Base-by-base conservation (phyloP, 2,797 vertebrate species). In the Halcyon chelicuti region DNA sequence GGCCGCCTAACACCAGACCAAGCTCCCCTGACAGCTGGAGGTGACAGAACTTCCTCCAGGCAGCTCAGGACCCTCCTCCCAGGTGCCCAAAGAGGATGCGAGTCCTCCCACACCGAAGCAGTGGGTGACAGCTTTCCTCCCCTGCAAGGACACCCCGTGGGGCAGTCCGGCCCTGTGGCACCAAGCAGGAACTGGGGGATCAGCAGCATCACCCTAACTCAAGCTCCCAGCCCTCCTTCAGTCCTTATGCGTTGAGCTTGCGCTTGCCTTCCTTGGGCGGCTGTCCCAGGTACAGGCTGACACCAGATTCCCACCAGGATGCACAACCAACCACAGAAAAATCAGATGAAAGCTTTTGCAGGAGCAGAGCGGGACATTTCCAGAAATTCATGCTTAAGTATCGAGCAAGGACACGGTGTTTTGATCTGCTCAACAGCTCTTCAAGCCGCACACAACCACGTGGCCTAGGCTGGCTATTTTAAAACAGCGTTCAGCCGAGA, bases 211-310 rank as follows among this genome's bases (percentile, higher is more conserved):
- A 75, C 40, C 20, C 7, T 18, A 17, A 71, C 23, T 67, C 49
- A 74, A 58, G 17, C 29, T 46, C 29, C 23, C 2, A 1, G 28
- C 20, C 10, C 20, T 67, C 42, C 37, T 42, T 49, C 21, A 44
- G 18, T 33, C 42, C 52, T 55, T 11, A 39, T 0, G 0, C 0
- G 0, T 39, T 25, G 54, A 19, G 16, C 12, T 62, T 28, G 21
- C 29, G 28, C 8, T 70, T 80, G 19, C 31, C 26, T 39, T 51
- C 57, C 72, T 23, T 10, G 21, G 15, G 10, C 11, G 4, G 57
- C 37, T 85, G 39, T n/a, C 51, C 12, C 10, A 9, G 44, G 35
- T n/a, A 10, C n/a, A 29, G 37, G 23, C 26, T 76, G 58, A 23
- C 57, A 57, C 7, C 46, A 33, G 9, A 29, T 8, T 68, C 46